A percentile compares a stretch with the other conserved stretches of the same genome.
Conservation (phyloP, 2,113 vertebrate species). For the Loxodonta africana region DNA sequence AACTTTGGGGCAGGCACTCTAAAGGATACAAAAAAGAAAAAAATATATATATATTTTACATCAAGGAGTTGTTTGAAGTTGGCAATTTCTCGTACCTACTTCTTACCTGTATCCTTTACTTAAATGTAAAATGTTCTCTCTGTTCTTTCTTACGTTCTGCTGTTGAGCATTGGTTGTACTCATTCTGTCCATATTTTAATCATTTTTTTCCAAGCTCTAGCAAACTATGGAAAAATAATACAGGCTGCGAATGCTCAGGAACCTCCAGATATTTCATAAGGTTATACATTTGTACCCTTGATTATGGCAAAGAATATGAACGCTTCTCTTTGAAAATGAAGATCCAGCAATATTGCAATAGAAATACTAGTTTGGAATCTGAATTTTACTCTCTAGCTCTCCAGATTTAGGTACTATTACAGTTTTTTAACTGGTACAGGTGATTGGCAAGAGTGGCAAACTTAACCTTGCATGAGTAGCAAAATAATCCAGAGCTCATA, state of each 20-base stretch:
- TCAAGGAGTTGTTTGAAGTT: not conserved
- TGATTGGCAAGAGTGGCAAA: not conserved
- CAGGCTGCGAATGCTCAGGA: not conserved
- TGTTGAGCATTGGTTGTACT: not conserved
- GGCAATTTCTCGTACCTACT: not conserved
- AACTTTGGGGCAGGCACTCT: not conserved
- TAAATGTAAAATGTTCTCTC: not conserved
- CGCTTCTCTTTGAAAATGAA: not conserved
- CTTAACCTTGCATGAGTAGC: not conserved
- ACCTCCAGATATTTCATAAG: not conserved
- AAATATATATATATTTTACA: not conserved
- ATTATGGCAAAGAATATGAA: not conserved
- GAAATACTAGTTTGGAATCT: not conserved
- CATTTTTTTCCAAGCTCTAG: not conserved
- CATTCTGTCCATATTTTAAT: not conserved
- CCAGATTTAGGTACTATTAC: not conserved
- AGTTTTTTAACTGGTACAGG: not conserved
- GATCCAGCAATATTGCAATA: not conserved
- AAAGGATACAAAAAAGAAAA: not conserved
- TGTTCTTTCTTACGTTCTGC: not conserved
- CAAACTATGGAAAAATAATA: not conserved
- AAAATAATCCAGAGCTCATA: not conserved
- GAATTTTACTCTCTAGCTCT: not conserved
- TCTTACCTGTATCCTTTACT: not conserved
- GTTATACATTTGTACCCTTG: not conserved